Evolutionary conservation across 2,888 invertebrate species (phyloP).

Genomic region (Drosophila ochracea): DNA sequence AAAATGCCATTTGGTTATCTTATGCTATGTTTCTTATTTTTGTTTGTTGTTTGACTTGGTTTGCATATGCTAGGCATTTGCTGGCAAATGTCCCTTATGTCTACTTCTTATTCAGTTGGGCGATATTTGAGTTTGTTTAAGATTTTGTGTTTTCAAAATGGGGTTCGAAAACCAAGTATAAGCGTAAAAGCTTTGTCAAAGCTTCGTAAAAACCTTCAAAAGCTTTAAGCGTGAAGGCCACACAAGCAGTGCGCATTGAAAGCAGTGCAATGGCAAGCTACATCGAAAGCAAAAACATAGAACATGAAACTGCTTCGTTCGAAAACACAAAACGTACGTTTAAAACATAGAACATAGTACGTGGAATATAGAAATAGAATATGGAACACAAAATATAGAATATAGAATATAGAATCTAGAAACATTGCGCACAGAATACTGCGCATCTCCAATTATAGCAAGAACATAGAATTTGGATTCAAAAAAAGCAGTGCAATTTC

Average conservation of each 20-base stretch:
- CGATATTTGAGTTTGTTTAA: conserved; percentile 9
- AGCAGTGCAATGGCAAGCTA: conserved; percentile 12
- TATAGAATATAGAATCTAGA: not conserved
- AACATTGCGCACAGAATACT: not conserved
- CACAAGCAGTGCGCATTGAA: conserved; percentile 13
- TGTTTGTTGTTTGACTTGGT: conserved; percentile 33
- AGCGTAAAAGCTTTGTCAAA: not conserved
- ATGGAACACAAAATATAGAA: not conserved
- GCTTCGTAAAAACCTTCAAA: not conserved
- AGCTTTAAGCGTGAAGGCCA: not conserved
- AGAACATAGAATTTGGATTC: conserved; percentile 2
- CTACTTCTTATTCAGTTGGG: conserved; percentile 14
- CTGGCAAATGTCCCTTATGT: conserved; percentile 38
- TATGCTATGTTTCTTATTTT: conserved; percentile 19
- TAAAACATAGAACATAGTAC: conserved; percentile 1
- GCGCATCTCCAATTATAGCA: conserved; percentile 18
- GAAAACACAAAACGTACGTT: conserved; percentile 1
- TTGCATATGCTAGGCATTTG: conserved; percentile 47
- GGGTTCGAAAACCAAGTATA: not conserved
- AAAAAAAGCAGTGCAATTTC: not conserved
- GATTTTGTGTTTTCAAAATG: not conserved
- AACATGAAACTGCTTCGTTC: not conserved
- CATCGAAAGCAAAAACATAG: not conserved
- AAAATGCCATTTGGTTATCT: conserved; percentile 15
- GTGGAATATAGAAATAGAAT: not conserved